Evolutionary conservation across 2,888 invertebrate species (phyloP).

Genomic region (Hydropsyche betteni): DNA sequence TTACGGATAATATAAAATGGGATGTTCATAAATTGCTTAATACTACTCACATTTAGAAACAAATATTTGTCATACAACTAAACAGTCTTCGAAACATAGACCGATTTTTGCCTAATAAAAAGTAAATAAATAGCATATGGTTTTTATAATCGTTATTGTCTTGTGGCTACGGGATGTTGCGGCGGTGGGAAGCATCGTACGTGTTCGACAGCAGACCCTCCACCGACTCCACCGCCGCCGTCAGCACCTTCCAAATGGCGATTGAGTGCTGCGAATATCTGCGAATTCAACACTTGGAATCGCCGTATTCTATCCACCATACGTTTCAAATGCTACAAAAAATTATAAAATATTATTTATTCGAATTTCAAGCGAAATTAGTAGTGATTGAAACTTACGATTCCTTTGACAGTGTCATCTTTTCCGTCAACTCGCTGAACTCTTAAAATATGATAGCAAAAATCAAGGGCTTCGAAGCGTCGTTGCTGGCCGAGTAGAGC

Average conservation of each 20-base stretch:
- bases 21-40: neutral
- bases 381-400: slow-evolving; percentile 74
- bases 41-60: neutral
- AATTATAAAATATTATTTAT: slow-evolving; percentile 51
- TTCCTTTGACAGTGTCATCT: slow-evolving; percentile 93
- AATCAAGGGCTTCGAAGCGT: slow-evolving; percentile 96
- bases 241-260: slow-evolving; percentile 88
- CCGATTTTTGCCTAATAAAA: too few relatives aligned
- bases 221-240: slow-evolving; percentile 53
- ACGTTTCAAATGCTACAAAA: slow-evolving; percentile 83
- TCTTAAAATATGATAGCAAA: slow-evolving; percentile 96
- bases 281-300: slow-evolving; percentile 98
- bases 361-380: neutral
- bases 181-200: slow-evolving; percentile 98
- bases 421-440: slow-evolving; percentile 97
- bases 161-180: slow-evolving; percentile 77
- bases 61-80: neutral
- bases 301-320: slow-evolving; percentile 98
- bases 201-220: slow-evolving; percentile 88
- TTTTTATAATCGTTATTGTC: slow-evolving; percentile 59
- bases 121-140: too few relatives aligned
- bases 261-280: slow-evolving; percentile 94
- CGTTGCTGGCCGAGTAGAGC: slow-evolving; percentile 94
- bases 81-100: neutral
- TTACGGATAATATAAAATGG: neutral